A percentile compares a stretch with the other conserved stretches of the same genome.
These are phyloP conservation scores for Villa cingulata DNA, from an alignment of 2,888 invertebrate species.

Conservation along the genomic window DNA sequence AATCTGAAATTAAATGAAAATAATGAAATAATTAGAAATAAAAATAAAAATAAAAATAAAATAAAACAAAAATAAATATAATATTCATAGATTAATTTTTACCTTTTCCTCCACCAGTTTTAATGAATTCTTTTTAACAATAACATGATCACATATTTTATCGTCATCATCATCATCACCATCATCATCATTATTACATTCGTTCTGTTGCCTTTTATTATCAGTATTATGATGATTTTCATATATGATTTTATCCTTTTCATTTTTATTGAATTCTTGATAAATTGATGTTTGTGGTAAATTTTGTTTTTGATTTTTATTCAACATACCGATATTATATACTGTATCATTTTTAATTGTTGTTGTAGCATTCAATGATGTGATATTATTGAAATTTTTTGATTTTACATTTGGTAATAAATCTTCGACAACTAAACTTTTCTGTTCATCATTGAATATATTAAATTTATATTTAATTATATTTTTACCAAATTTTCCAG, in stretches of 20 bases:
- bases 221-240: conserved; percentile 11
- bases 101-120: background rate
- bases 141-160: conserved; percentile 6
- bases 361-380: too few relatives aligned
- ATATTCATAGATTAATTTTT: too few relatives aligned
- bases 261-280: too few relatives aligned
- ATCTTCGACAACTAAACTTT: conserved; percentile 25
- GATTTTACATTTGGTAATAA: conserved; percentile 27
- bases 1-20: background rate
- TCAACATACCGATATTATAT: too few relatives aligned
- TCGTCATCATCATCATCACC: conserved; percentile 6
- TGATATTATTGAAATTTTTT: too few relatives aligned
- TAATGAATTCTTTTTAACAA: background rate
- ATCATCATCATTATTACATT: conserved; percentile 3
- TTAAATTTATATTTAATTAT: conserved; percentile 36
- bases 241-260: too few relatives aligned
- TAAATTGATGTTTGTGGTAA: too few relatives aligned
- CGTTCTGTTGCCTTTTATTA: conserved; percentile 4
- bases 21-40: background rate
- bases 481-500: conserved; percentile 35
- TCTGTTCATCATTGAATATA: conserved; percentile 34
- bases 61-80: too few relatives aligned
- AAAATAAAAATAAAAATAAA: too few relatives aligned
- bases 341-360: too few relatives aligned
- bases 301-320: background rate